Evolutionary conservation across 2,113 vertebrate species (phyloP).

Genomic region (Hylia prasina): DNA sequence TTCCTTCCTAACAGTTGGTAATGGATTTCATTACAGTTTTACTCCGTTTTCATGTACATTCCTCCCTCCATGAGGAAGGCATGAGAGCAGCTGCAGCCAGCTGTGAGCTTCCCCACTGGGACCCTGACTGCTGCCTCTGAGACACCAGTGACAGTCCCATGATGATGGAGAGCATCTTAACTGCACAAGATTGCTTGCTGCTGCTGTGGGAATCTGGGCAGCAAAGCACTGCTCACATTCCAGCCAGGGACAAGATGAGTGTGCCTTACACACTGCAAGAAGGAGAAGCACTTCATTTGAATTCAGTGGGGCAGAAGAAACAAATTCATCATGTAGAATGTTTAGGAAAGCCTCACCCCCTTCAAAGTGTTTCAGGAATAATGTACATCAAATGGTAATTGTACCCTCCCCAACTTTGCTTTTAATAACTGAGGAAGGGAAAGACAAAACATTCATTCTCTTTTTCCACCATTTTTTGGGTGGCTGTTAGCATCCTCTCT

Average conservation of each 20-base stretch:
- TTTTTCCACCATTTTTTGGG: neutral
- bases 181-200: neutral
- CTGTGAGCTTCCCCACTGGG: neutral
- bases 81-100: slow-evolving; percentile 21
- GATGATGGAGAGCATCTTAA: neutral
- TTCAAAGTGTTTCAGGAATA: neutral
- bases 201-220: neutral
- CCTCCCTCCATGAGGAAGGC: neutral
- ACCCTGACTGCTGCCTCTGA: neutral
- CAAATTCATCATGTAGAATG: neutral
- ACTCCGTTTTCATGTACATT: neutral
- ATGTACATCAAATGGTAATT: neutral
- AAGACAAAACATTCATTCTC: neutral
- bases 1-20: neutral
- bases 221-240: neutral
- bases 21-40: neutral
- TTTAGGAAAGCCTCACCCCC: neutral
- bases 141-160: neutral
- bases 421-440: neutral
- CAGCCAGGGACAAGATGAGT: neutral
- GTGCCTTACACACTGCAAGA: neutral
- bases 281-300: neutral
- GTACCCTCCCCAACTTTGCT: neutral
- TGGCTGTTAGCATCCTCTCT: neutral
- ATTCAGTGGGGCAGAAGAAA: neutral